Percentiles rank a stretch among this genome's conserved stretches.
phyloP scores from a whole-genome alignment of 2,113 vertebrate species.

The Stomatorhinus ivindoensis region DNA sequence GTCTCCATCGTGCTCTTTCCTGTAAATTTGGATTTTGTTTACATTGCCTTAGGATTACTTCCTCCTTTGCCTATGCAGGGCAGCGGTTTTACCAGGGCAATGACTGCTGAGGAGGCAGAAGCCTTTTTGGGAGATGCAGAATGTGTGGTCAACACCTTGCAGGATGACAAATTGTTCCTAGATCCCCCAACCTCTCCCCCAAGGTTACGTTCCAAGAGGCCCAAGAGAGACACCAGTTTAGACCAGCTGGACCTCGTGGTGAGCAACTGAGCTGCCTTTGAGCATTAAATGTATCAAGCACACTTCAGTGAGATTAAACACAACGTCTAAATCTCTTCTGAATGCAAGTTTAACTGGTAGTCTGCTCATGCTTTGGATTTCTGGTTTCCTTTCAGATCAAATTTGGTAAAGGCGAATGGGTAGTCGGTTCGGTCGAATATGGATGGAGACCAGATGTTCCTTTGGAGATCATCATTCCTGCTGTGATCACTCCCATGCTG shows the following conservation, averaged over 20 bases:
- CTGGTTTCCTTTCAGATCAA: constrained; percentile 66
- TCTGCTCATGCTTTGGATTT: neutral
- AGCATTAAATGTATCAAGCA: neutral
- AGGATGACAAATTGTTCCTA: constrained; percentile 81
- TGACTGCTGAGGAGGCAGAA: constrained; percentile 77
- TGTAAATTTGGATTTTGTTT: neutral
- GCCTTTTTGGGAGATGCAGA: constrained; percentile 78
- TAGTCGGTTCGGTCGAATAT: constrained; percentile 77
- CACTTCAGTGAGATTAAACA: neutral
- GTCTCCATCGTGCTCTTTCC: neutral
- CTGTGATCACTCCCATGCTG: constrained; percentile 84
- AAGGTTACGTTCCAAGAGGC: constrained; percentile 58
- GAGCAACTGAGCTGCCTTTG: constrained; percentile 30
- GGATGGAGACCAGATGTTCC: constrained; percentile 68
- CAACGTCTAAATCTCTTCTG: neutral
- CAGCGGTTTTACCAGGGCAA: constrained; percentile 79
- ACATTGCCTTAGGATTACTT: neutral
- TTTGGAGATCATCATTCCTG: constrained; percentile 79
- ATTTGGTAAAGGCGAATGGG: constrained; percentile 81
- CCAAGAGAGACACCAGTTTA: constrained; percentile 74
- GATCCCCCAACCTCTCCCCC: constrained; percentile 75
- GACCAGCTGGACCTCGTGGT: constrained; percentile 82
- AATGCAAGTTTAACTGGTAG: neutral
- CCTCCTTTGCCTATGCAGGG: constrained; percentile 57
- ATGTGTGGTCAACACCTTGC: constrained; percentile 78